phyloP scores from a whole-genome alignment of 2,797 vertebrate species.

The Myiotriccus ornatus region DNA sequence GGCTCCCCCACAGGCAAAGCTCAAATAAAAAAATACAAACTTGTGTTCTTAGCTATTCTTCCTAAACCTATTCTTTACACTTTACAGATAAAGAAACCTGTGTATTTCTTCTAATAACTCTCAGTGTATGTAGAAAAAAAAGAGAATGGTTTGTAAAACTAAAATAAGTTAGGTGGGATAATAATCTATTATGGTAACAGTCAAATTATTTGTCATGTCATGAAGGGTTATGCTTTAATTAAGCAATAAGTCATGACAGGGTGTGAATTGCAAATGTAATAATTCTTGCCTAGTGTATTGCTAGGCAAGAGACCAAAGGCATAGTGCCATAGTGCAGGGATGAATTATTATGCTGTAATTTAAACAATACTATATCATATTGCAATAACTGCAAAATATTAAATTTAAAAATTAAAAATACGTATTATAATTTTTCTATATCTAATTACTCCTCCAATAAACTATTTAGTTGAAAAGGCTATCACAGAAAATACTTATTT shows the following conservation, averaged over 20 bases:
- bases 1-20: too few species aligned
- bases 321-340: conserved; percentile 47
- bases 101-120: conserved; percentile 28
- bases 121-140: neutral
- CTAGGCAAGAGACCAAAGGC: conserved; percentile 74
- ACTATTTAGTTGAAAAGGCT: neutral
- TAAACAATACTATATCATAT: conserved; percentile 29
- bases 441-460: neutral
- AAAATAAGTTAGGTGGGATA: conserved; percentile 64
- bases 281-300: conserved; percentile 73
- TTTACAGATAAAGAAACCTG: neutral
- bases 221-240: conserved; percentile 75
- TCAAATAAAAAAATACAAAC: neutral
- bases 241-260: conserved; percentile 74
- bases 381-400: conserved; percentile 26
- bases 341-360: conserved; percentile 58
- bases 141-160: conserved; percentile 55
- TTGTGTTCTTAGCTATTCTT: neutral
- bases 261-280: conserved; percentile 74
- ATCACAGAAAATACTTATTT: neutral
- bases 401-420: neutral
- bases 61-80: neutral
- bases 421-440: neutral
- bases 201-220: conserved; percentile 74
- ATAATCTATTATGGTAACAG: conserved; percentile 74